phyloP scores from a whole-genome alignment of 2,113 vertebrate genomes.

The Synchiropus splendidus region DNA sequence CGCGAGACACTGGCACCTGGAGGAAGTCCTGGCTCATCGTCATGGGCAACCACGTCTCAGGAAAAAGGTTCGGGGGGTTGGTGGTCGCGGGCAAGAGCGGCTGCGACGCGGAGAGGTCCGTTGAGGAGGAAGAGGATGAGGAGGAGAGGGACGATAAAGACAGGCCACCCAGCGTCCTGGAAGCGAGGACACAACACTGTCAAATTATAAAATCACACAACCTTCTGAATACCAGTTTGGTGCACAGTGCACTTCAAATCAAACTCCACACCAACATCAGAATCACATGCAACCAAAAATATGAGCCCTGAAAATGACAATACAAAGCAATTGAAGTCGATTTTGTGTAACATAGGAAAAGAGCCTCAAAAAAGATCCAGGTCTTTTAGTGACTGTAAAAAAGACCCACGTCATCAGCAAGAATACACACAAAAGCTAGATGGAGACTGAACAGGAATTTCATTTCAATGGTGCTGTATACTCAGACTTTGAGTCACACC shows the following conservation, averaged over 20 bases:
- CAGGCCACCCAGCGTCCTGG: slow-evolving; percentile 79
- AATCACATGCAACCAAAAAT: background rate
- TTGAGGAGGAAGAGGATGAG: slow-evolving; percentile 46
- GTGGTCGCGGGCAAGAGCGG: slow-evolving; percentile 71
- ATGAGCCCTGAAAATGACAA: background rate
- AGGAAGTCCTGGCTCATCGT: slow-evolving; percentile 88
- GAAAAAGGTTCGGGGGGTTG: slow-evolving; percentile 79
- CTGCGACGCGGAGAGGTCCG: slow-evolving; percentile 47
- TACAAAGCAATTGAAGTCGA: no score
- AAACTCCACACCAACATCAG: background rate
- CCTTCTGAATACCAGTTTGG: no score
- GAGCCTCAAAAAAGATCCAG: no score
- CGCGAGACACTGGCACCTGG: slow-evolving; percentile 91
- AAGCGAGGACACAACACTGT: slow-evolving; percentile 3
- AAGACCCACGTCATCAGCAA: no score
- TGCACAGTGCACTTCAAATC: background rate
- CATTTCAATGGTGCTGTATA: no score
- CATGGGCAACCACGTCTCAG: slow-evolving; percentile 95
- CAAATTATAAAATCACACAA: background rate
- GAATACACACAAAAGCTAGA: no score
- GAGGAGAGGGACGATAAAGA: slow-evolving; percentile 54
- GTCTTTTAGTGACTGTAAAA: no score
- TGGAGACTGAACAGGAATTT: no score
- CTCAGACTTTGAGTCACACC: no score
- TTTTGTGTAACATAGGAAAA: no score